Conservation (phyloP, 1,140 invertebrate genomes). For the Drosophila santomea region DNA sequence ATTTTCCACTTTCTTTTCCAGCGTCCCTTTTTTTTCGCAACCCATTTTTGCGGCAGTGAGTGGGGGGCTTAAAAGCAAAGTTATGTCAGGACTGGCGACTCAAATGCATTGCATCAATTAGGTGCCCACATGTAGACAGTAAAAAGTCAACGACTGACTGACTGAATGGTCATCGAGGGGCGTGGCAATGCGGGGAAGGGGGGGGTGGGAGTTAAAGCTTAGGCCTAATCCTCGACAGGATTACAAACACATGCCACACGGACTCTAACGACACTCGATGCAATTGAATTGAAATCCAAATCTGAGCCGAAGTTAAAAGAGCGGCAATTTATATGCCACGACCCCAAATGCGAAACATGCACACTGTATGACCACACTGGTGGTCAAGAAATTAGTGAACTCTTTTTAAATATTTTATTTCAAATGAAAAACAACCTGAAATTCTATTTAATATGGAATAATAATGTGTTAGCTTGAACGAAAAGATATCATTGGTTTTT, state of each 20-base stretch:
- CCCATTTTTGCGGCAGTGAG: background rate
- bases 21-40: background rate
- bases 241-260: constrained; percentile 28
- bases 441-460: too few species aligned
- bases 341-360: background rate
- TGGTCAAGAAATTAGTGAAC: background rate
- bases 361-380: background rate
- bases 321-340: constrained; percentile 21
- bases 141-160: constrained; percentile 49
- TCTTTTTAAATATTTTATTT: background rate
- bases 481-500: background rate
- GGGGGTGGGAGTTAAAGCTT: constrained; percentile 5
- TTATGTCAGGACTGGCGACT: constrained; percentile 35
- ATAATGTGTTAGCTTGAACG: too few species aligned
- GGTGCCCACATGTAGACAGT: constrained; percentile 49
- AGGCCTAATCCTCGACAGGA: constrained; percentile 41
- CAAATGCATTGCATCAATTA: constrained; percentile 53
- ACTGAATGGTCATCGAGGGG: constrained; percentile 25
- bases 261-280: constrained; percentile 14
- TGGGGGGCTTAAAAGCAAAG: constrained; percentile 46
- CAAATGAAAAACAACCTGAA: too few species aligned
- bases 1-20: constrained; percentile 12
- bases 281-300: constrained; percentile 47
- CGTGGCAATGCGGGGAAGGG: background rate
- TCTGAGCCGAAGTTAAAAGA: constrained; percentile 38